Base-by-base conservation (phyloP, 2,797 vertebrate genomes). In the Ptychadena robeensis region DNA sequence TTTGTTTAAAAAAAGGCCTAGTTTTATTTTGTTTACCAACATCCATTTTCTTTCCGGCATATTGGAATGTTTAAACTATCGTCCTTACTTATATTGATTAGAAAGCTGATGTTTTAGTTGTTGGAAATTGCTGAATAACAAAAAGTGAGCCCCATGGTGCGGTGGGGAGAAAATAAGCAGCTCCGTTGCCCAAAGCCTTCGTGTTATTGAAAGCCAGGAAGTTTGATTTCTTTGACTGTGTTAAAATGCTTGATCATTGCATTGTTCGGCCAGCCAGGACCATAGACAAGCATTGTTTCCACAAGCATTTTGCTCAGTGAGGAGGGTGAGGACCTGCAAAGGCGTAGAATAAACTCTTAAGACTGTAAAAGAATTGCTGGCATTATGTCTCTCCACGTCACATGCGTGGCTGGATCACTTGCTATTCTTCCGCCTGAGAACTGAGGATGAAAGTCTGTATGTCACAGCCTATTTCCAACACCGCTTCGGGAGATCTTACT, bases 401-500 rank as follows among this genome's bases (percentile, higher is more conserved):
- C 88, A 81, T 90, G 92, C 88, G 90, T 88, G 89, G 73, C 87
- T 88, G 89, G 86, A 85, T 88, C 90, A 91, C 89, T 88, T 89
- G 90, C 88, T 90, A 86, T 91, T 90, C 88, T 90, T 89, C 88
- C 91, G 89, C 87, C 89, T 87, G 89, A 86, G 89, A 82, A 89
- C 86, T 15, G 87, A 88, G 88, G 88, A 87, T 86, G 88, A 91
- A 91, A 90, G 88, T 89, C 87, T 88, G 87, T 88, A 88, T 89
- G 89, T 89, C 88, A 73, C 88, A 92, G 91, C 88, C 91, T 90
- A 89, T 91, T 91, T 91, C 87, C 90, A 88, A 89, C 88, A 87
- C 88, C 91, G 90, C 90, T 86, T 92, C 91, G 91, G 89, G 90
- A 93, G 88, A 92, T 92, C 89, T 87, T 90, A 91, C 89, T 90